Percentiles rank a stretch among this genome's conserved stretches.
These are phyloP conservation scores for Parascotia fuliginaria DNA, from an alignment of 2,888 invertebrate species.

Conservation along the genomic window DNA sequence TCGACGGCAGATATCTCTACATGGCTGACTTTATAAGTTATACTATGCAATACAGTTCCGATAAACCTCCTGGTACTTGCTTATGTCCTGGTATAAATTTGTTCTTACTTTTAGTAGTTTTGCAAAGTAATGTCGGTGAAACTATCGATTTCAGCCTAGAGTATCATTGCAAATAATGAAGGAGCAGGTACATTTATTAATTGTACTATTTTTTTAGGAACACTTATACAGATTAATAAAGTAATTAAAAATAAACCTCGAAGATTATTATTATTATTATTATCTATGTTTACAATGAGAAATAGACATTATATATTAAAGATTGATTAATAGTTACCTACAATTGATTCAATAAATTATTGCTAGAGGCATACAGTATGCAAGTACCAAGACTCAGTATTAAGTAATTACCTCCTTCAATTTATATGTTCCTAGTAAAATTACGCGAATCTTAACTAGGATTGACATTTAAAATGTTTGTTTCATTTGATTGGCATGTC, in stretches of 20 bases:
- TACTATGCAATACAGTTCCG: neutral
- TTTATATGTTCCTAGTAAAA: constrained; percentile 48
- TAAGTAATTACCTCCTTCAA: constrained; percentile 4
- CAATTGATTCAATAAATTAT: too few relatives aligned
- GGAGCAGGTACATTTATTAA: too few relatives aligned
- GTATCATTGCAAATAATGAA: neutral
- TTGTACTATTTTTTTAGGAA: too few relatives aligned
- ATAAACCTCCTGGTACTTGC: constrained; percentile 40
- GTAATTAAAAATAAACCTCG: too few relatives aligned
- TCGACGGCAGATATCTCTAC: constrained; percentile 34
- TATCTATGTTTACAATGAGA: too few relatives aligned
- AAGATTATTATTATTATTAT: too few relatives aligned
- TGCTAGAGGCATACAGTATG: too few relatives aligned
- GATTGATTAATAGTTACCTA: too few relatives aligned
- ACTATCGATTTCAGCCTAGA: neutral
- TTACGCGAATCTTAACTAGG: constrained; percentile 44
- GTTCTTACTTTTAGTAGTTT: constrained; percentile 53
- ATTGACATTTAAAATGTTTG: constrained; percentile 5
- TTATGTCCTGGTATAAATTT: constrained; percentile 58
- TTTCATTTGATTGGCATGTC: neutral
- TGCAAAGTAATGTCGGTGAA: constrained; percentile 27
- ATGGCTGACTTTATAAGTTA: constrained; percentile 1
- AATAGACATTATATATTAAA: too few relatives aligned
- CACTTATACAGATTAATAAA: too few relatives aligned
- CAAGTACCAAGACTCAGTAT: too few relatives aligned